Evolutionary conservation across 2,888 invertebrate genomes (phyloP), one percentile per base, ranked within the genome.

Genomic region (Julus scandinavius): DNA sequence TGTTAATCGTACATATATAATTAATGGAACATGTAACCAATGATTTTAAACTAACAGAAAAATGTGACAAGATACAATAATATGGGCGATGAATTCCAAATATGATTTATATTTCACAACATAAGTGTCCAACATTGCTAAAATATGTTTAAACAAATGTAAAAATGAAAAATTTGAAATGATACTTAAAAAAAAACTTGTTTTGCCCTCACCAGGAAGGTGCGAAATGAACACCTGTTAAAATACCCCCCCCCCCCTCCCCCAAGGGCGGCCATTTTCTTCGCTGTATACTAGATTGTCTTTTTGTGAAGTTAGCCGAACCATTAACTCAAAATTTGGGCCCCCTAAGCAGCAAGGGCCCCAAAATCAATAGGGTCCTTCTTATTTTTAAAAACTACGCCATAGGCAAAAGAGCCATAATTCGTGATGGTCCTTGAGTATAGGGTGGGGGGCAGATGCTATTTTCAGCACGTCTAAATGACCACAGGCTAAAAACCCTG

Each of bases 401-500:
- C 29, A 20, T 29, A n/a, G 29, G 72, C 72, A 45, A 13, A 15
- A 20, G n/a, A 20, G 63, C 5, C 20, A n/a, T 63, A 9, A 63
- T 72, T 72, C 5, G 72, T 1, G 72, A 63, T 63, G 63, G 63
- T 63, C 6, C 17, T n/a, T 63, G 17, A 63, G 63, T n/a, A n/a
- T 7, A 54, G 54, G 54, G 54, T 54, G 54, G 54, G 54, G 11
- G 15, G 45, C 20, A 11, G 9, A n/a, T 20, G 17, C 72, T 29
- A 72, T 29, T 72, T 72, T 72, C 20, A 72, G 72, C 2, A 9
- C 72, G 6, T 0, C 72, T 2, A 72, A 72, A 72, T 72, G 72
- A 72, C 72, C 72, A 72, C 6, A 9, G 72, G 72, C 72, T 29
- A 72, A 72, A 72, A 72, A 72, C 72, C 72, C 72, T 72, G 72